A percentile compares a stretch with the other conserved stretches of the same genome.
Conservation (phyloP, 2,888 invertebrate species). For the Drosophila pegasa region DNA sequence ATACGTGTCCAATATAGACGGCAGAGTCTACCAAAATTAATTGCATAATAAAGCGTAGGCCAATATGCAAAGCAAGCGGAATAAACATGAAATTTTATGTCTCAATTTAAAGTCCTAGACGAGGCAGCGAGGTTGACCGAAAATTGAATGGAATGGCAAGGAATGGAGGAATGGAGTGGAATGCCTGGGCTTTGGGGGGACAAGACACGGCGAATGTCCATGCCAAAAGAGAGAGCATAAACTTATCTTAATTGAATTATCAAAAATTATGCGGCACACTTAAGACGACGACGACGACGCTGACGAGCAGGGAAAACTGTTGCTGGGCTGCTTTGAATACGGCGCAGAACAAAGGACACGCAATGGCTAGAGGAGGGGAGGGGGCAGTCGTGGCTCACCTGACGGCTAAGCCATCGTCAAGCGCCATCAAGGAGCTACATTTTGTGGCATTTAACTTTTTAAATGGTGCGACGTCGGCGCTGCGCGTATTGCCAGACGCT, state of each 20-base stretch:
- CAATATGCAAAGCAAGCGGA: constrained; percentile 63
- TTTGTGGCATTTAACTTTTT: constrained; percentile 71
- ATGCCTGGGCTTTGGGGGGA: too few species aligned
- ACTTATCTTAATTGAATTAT: constrained; percentile 79
- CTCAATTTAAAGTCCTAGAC: constrained; percentile 42
- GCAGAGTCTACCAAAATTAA: neutral
- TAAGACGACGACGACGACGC: constrained; percentile 47
- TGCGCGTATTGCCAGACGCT: constrained; percentile 37
- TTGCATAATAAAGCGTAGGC: constrained; percentile 40
- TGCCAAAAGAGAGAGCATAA: constrained; percentile 46
- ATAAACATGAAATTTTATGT: constrained; percentile 69
- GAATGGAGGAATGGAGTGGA: too few species aligned
- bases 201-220: constrained; percentile 31
- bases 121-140: constrained; percentile 16
- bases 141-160: constrained; percentile 62
- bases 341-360: constrained; percentile 56
- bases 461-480: constrained; percentile 37
- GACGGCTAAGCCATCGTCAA: constrained; percentile 43
- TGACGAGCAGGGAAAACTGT: constrained; percentile 36
- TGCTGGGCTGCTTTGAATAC: constrained; percentile 39
- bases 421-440: constrained; percentile 48
- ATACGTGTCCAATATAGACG: constrained; percentile 2
- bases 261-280: constrained; percentile 75
- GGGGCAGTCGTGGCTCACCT: constrained; percentile 33
- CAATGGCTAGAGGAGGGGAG: constrained; percentile 26